Evolutionary conservation across 2,888 invertebrate species (phyloP).

Genomic region (Nomada hirtipes): DNA sequence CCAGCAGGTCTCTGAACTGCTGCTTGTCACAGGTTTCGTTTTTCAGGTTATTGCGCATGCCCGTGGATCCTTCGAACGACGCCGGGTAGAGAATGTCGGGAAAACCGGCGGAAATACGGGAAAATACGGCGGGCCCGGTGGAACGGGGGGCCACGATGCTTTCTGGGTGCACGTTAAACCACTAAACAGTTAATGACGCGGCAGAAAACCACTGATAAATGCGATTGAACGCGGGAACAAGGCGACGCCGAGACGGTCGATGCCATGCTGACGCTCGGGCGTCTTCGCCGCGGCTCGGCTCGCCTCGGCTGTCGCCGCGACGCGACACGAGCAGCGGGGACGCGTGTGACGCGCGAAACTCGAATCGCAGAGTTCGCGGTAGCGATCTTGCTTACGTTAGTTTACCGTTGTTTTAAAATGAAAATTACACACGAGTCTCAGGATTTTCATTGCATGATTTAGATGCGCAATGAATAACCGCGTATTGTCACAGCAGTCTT

Average conservation of each 20-base stretch:
- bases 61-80: conserved; percentile 23
- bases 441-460: too few species aligned
- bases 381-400: too few species aligned
- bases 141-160: neutral
- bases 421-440: too few species aligned
- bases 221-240: conserved; percentile 36
- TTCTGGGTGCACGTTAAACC: neutral
- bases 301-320: neutral
- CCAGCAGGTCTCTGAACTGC: conserved; percentile 29
- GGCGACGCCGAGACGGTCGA: conserved; percentile 51
- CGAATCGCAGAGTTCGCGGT: neutral
- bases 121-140: neutral
- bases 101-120: neutral
- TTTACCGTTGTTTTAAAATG: too few species aligned
- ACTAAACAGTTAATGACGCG: neutral
- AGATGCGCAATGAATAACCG: too few species aligned
- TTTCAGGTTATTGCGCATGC: conserved; percentile 58
- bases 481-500: too few species aligned
- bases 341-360: conserved; percentile 1
- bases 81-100: neutral
- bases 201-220: conserved; percentile 10
- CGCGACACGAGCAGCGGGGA: neutral
- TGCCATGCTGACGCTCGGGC: conserved; percentile 50
- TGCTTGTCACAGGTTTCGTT: conserved; percentile 30
- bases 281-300: conserved; percentile 34